phyloP scores from a whole-genome alignment of 2,797 vertebrate genomes.

The Micropoecilia bifurca region DNA sequence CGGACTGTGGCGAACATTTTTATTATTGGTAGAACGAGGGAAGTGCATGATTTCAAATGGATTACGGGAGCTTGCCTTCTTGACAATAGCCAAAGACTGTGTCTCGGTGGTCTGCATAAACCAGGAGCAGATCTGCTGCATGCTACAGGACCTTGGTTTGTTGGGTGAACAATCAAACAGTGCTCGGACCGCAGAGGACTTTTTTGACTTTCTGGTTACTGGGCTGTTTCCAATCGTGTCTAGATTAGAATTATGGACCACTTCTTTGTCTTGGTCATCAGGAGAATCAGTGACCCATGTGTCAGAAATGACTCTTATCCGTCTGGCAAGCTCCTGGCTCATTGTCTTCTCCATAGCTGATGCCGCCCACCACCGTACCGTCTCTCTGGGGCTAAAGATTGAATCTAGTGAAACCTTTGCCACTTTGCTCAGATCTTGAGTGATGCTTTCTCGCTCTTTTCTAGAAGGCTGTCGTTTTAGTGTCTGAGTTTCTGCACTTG shows the following conservation, averaged over 20 bases:
- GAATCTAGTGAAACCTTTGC: constrained; percentile 86
- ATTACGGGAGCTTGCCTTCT: constrained; percentile 91
- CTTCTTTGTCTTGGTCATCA: constrained; percentile 69
- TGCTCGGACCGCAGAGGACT: constrained; percentile 87
- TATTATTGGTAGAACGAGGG: constrained; percentile 81
- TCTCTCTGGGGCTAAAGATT: constrained; percentile 84
- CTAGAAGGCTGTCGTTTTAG: constrained; percentile 32
- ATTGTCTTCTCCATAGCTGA: constrained; percentile 86
- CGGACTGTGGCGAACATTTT: constrained; percentile 84
- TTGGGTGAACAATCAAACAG: constrained; percentile 88
- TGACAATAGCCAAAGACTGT: constrained; percentile 91
- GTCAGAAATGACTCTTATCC: constrained; percentile 90
- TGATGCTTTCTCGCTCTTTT: constrained; percentile 33
- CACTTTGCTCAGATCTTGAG: constrained; percentile 72
- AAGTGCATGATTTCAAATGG: constrained; percentile 89
- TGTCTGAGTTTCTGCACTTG: constrained; percentile 15
- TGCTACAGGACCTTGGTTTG: constrained; percentile 84
- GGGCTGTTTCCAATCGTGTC: constrained; percentile 51
- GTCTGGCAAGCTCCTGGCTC: constrained; percentile 87
- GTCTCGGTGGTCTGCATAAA: constrained; percentile 99
- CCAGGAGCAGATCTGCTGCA: constrained; percentile 93
- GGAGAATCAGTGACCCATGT: constrained; percentile 88
- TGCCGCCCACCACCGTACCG: constrained; percentile 91
- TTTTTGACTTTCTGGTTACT: constrained; percentile 65
- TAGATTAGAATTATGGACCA: constrained; percentile 43